A percentile compares a stretch with the other conserved stretches of the same genome.
These are phyloP conservation scores for Sceloporus undulatus DNA, from an alignment of 2,113 vertebrate genomes.

Conservation along the genomic window DNA sequence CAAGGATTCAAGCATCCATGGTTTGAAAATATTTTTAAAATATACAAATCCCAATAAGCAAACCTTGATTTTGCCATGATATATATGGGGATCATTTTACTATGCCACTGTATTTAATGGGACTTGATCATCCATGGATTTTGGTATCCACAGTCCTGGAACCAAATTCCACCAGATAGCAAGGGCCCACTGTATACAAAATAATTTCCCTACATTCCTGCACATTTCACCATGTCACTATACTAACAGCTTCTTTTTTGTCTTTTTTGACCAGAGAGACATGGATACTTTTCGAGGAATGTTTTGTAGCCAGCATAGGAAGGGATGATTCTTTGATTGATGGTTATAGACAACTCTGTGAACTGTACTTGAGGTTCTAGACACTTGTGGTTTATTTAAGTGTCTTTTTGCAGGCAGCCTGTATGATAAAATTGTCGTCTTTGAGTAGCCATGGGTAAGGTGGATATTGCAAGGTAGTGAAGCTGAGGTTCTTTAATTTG, in stretches of 20 bases:
- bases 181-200: background rate
- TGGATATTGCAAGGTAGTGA: background rate
- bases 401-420: background rate
- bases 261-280: background rate
- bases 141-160: too few species aligned
- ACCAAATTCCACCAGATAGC: too few species aligned
- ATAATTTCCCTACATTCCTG: background rate
- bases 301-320: background rate
- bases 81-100: too few species aligned
- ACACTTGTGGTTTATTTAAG: background rate
- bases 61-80: too few species aligned
- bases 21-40: too few species aligned
- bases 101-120: too few species aligned
- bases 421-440: background rate
- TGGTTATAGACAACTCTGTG: background rate
- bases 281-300: background rate
- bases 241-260: background rate
- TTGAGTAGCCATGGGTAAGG: background rate
- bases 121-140: too few species aligned
- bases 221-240: background rate
- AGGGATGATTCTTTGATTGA: background rate
- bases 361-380: background rate
- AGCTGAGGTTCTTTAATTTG: background rate
- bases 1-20: too few species aligned
- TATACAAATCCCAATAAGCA: too few species aligned